Conservation (phyloP, 2,113 vertebrate genomes). For the Capricornis sumatraensis region DNA sequence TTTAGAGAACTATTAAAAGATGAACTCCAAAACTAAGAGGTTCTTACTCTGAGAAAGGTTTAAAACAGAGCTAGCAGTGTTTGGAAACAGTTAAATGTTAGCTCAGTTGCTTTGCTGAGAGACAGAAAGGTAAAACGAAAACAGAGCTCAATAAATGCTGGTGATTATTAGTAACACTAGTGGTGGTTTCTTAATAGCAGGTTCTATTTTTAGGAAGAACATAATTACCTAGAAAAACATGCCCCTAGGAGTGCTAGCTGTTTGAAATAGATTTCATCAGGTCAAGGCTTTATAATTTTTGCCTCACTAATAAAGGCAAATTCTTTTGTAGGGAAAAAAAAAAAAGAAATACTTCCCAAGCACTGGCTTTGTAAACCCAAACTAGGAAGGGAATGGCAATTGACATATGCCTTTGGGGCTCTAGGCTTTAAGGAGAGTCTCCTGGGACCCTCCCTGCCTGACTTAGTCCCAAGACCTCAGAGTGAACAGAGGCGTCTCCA, state of each 20-base stretch:
- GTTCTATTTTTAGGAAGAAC: slow-evolving; percentile 41
- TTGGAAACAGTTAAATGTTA: neutral
- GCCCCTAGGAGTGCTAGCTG: neutral
- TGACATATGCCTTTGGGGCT: neutral
- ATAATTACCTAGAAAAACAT: slow-evolving; percentile 27
- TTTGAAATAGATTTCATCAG: neutral
- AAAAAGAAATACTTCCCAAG: neutral
- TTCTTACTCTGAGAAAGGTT: neutral
- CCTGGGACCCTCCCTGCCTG: slow-evolving; percentile 27
- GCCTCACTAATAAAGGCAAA: neutral
- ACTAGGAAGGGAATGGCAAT: neutral
- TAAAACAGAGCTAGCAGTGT: neutral
- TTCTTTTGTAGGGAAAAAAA: neutral
- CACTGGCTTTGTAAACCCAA: neutral
- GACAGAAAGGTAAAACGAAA: neutral
- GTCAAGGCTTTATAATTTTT: neutral
- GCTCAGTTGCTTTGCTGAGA: neutral
- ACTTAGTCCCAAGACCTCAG: slow-evolving; percentile 28
- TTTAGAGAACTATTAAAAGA: neutral
- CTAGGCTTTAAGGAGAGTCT: slow-evolving; percentile 1
- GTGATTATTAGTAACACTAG: neutral
- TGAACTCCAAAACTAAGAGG: neutral
- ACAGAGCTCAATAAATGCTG: neutral
- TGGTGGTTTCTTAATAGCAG: slow-evolving; percentile 13
- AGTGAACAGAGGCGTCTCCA: slow-evolving; percentile 16